A percentile compares a stretch with the other conserved stretches of the same genome.
Conservation (phyloP, 2,888 invertebrate species). For the Auanema freiburgensis region DNA sequence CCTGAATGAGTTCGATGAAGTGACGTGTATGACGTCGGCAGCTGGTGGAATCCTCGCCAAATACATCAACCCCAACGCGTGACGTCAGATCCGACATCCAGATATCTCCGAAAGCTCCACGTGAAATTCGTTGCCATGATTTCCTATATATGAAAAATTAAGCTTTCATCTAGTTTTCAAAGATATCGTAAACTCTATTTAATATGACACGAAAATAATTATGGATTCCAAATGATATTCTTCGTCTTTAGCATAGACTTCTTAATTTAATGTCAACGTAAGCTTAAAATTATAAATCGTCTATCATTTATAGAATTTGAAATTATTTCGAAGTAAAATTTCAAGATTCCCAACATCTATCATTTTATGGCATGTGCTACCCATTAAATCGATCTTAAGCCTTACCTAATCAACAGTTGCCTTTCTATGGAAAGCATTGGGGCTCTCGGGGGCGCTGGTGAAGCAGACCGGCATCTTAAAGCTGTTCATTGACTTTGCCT, state of each 20-base stretch:
- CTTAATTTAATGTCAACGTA: not conserved
- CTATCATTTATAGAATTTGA: not conserved
- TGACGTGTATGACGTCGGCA: slow-evolving; percentile 46
- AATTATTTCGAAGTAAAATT: not conserved
- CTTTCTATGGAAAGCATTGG: slow-evolving; percentile 18
- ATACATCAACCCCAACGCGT: slow-evolving; percentile 16
- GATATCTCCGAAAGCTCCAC: slow-evolving; percentile 39
- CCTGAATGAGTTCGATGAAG: slow-evolving; percentile 51
- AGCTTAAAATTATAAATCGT: not conserved
- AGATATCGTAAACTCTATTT: not conserved
- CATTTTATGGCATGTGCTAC: too few species aligned
- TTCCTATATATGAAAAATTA: slow-evolving; percentile 26
- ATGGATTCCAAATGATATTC: too few species aligned
- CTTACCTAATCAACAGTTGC: slow-evolving; percentile 12
- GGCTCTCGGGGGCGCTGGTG: slow-evolving; percentile 34
- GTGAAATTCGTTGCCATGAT: slow-evolving; percentile 53
- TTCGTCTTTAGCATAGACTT: not conserved
- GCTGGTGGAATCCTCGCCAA: slow-evolving; percentile 27
- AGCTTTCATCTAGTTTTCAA: not conserved
- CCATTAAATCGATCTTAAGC: not conserved
- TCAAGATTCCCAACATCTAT: not conserved
- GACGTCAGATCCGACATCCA: slow-evolving; percentile 25
- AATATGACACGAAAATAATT: too few species aligned
- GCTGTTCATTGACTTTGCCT: not conserved
- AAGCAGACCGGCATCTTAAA: slow-evolving; percentile 39